These are phyloP conservation scores for Xenopus tropicalis DNA, from an alignment of 2,113 vertebrate species.

Conservation along the genomic window UCB_Xtro_10.0 CM004443.2:146096501-146097000, in stretches of 20 bases:
- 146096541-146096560: constrained; percentile 8
- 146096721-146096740: constrained; percentile 42
- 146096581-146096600: constrained; percentile 22
- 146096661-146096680: constrained; percentile 45
- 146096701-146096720: constrained; percentile 45
- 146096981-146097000: neutral
- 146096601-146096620: constrained; percentile 39
- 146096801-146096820: constrained; percentile 34
- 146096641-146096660: constrained; percentile 46
- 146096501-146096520: constrained; percentile 14
- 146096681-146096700: constrained; percentile 40
- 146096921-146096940: neutral
- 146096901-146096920: neutral
- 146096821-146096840: constrained; percentile 46
- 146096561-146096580: constrained; percentile 32
- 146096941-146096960: neutral
- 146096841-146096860: constrained; percentile 41
- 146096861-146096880: constrained; percentile 21
- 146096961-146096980: neutral
- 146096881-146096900: neutral
- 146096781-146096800: constrained; percentile 42
- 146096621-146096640: constrained; percentile 43
- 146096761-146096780: constrained; percentile 38
- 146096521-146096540: constrained; percentile 25
- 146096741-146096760: constrained; percentile 43